These are phyloP conservation scores for Rhincodon typus DNA, from an alignment of 2,797 vertebrate species.

Conservation along the genomic window DNA sequence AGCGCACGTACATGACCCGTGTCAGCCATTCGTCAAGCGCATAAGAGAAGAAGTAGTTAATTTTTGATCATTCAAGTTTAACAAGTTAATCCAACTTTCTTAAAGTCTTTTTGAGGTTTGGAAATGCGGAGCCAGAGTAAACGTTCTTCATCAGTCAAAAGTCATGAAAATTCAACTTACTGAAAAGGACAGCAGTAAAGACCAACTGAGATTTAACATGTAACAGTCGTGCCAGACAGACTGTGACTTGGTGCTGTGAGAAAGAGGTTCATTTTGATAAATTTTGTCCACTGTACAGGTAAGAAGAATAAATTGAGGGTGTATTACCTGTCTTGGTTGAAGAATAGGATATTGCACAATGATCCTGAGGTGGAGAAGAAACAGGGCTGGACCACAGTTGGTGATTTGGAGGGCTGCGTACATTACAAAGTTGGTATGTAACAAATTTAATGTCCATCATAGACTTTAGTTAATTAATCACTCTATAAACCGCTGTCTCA, in stretches of 20 bases:
- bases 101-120: too few species aligned
- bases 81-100: not conserved
- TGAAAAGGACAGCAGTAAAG: too few species aligned
- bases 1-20: not conserved
- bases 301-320: conserved; percentile 98
- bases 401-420: conserved; percentile 92
- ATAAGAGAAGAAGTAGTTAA: not conserved
- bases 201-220: too few species aligned
- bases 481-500: too few species aligned
- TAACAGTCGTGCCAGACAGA: too few species aligned
- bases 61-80: not conserved
- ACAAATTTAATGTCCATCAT: not conserved
- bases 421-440: conserved; percentile 97
- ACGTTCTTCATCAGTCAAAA: too few species aligned
- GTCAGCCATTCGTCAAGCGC: not conserved
- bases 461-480: not conserved
- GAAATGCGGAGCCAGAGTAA: too few species aligned
- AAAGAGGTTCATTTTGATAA: not conserved
- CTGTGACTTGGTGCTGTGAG: not conserved
- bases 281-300: conserved; percentile 54
- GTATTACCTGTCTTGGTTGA: conserved; percentile 95
- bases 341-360: conserved; percentile 95
- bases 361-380: conserved; percentile 98
- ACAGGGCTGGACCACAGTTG: conserved; percentile 95
- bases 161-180: too few species aligned